Evolutionary conservation across 1,140 invertebrate genomes (phyloP).

Genomic region (Aphis craccivora): DNA sequence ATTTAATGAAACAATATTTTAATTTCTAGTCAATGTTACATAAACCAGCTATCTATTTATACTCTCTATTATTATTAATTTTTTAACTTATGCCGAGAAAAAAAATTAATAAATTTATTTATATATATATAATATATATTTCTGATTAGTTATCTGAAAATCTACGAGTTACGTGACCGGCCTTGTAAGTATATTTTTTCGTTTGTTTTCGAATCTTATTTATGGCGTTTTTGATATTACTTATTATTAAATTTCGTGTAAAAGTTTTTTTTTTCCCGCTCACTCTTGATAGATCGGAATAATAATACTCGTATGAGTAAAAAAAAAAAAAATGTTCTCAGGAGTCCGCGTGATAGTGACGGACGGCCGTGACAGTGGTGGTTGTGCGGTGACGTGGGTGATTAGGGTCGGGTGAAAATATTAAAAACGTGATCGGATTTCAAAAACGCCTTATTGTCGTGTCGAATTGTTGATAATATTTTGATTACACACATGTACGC

Average conservation of each 20-base stretch:
- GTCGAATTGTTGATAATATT: conserved; percentile 3
- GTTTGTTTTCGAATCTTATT: conserved; percentile 36
- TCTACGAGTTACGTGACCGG: conserved; percentile 31
- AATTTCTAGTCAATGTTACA: background rate
- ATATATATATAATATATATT: background rate
- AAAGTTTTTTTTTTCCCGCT: background rate
- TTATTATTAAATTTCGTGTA: conserved; percentile 46
- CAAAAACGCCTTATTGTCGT: background rate
- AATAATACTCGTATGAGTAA: background rate
- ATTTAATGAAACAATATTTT: background rate
- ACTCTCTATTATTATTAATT: background rate
- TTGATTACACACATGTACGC: background rate
- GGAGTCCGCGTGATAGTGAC: background rate
- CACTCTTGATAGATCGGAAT: conserved; percentile 1
- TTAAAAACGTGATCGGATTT: conserved; percentile 48
- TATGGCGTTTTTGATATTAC: conserved; percentile 15
- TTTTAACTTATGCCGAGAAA: background rate
- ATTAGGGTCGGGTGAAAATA: conserved; percentile 43
- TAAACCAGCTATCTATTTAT: background rate
- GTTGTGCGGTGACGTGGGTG: background rate
- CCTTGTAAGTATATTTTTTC: background rate
- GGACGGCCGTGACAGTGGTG: background rate
- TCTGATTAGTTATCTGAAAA: background rate
- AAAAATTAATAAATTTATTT: no score
- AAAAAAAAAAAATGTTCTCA: conserved; percentile 22